Conservation (phyloP, 2,797 vertebrate genomes). For the Silurus aristotelis region DNA sequence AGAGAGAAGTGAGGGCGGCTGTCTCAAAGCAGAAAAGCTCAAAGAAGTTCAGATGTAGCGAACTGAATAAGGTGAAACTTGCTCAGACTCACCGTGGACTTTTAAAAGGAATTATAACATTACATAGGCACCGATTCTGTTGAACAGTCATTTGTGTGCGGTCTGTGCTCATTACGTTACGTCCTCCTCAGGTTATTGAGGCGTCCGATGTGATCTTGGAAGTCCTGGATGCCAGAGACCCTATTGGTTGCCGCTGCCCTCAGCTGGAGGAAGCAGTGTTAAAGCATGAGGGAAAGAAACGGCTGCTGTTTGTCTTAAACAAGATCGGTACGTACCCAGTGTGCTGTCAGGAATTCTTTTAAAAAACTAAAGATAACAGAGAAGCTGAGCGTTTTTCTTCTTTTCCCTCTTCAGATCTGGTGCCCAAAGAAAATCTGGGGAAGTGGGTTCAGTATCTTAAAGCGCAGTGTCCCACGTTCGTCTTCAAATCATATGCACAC, state of each 20-base stretch:
- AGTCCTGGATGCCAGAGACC: constrained; percentile 94
- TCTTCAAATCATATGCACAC: constrained; percentile 84
- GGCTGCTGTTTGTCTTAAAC: constrained; percentile 86
- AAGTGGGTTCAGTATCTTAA: constrained; percentile 85
- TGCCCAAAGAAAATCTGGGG: constrained; percentile 86
- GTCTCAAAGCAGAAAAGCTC: constrained; percentile 69
- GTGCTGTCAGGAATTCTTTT: not conserved
- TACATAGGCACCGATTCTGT: fast-evolving
- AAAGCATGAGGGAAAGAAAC: constrained; percentile 78
- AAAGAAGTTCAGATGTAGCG: constrained; percentile 77
- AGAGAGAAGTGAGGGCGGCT: constrained; percentile 57
- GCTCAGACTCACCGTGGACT: not conserved
- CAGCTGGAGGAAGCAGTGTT: constrained; percentile 85
- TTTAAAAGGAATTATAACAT: not conserved
- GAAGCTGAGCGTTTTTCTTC: not conserved
- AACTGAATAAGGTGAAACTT: constrained; percentile 84
- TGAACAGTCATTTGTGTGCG: not conserved
- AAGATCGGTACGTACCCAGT: constrained; percentile 83
- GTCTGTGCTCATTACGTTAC: not conserved
- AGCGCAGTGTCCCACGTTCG: constrained; percentile 84
- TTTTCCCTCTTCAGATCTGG: constrained; percentile 77
- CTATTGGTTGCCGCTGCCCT: constrained; percentile 88
- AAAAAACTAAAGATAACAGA: not conserved
- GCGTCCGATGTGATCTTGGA: constrained; percentile 87
- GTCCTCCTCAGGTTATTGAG: constrained; percentile 81